Evolutionary conservation across 2,797 vertebrate species (phyloP).

Genomic region (Gymnodraco acuticeps): DNA sequence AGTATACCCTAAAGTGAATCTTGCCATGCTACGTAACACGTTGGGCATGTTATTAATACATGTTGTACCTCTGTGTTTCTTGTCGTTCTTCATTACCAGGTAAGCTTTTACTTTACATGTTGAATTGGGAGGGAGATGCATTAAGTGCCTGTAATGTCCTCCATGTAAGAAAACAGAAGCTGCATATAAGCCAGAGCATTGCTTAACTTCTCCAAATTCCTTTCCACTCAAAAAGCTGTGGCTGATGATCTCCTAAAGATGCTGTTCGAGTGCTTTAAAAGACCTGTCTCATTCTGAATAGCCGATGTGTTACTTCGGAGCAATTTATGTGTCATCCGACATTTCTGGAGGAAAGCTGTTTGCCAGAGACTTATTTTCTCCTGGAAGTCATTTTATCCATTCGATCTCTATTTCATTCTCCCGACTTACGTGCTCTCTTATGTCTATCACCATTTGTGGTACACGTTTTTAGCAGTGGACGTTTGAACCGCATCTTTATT

Average conservation of each 20-base stretch:
- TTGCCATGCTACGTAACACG: neutral
- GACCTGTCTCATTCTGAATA: neutral
- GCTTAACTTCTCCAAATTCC: neutral
- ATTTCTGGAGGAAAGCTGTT: slow-evolving; percentile 13
- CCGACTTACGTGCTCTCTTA: neutral
- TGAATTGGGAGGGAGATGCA: neutral
- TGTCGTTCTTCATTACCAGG: no score
- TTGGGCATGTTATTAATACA: neutral
- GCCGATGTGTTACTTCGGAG: neutral
- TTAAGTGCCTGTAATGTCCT: neutral
- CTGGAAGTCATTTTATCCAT: slow-evolving; percentile 2
- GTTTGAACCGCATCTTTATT: slow-evolving; percentile 74
- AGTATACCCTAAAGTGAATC: neutral
- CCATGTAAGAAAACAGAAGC: neutral
- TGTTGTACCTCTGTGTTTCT: neutral
- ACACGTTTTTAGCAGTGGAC: slow-evolving; percentile 31
- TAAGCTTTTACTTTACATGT: neutral
- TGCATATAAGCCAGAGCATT: neutral
- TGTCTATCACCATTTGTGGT: slow-evolving; percentile 53
- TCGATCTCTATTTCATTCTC: neutral
- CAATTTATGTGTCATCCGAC: slow-evolving; percentile 31
- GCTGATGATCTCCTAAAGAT: neutral
- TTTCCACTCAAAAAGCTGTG: neutral
- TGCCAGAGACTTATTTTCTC: slow-evolving; percentile 18
- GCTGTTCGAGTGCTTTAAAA: neutral